Base-by-base conservation (phyloP, 1,140 invertebrate species). In the Rhopalosiphum maidis region DNA sequence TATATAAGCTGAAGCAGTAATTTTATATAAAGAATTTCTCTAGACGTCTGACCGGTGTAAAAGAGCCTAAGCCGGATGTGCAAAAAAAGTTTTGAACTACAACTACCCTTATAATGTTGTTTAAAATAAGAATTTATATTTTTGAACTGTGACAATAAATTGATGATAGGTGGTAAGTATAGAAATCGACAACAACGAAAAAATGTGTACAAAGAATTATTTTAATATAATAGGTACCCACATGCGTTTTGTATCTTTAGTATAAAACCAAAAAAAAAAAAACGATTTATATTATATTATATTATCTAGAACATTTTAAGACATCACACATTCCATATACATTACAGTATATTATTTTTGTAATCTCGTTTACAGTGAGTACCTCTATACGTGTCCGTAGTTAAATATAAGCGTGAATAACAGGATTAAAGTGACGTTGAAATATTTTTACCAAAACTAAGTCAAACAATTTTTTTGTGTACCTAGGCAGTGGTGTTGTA, bases 381-480 rank as follows among this genome's bases (percentile, higher is more conserved):
- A n/a, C n/a, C 30, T 46, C 60, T 68, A n/a, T n/a, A n/a, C 60
- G 60, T 77, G 60, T 18, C 30, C 60, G n/a, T 77, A 23, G n/a
- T 77, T 77, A 77, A 77, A n/a, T 77, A n/a, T n/a, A n/a, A 77
- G 60, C 60, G 60, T 77, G 30, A n/a, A 77, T 77, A 77, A 77
- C 60, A n/a, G 60, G 60, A 77, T 77, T 18, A 77, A n/a, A 18
- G 60, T 77, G 11, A 18, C 5, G 60, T 77, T 77, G 15, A 77
- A 25, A 15, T n/a, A n/a, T 77, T 68, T 77, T 77, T 77, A n/a
- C n/a, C 30, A 1, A 77, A n/a, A 77, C 30, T n/a, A 77, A 77
- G 18, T n/a, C 18, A 77, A 77, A 77, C n/a, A 77, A 77, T n/a
- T n/a, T 1, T 11, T 68, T 68, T 77, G 30, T 77, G 30, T n/a